Conservation (phyloP, 1,140 invertebrate species). For the Aleiodes sp. region DNA sequence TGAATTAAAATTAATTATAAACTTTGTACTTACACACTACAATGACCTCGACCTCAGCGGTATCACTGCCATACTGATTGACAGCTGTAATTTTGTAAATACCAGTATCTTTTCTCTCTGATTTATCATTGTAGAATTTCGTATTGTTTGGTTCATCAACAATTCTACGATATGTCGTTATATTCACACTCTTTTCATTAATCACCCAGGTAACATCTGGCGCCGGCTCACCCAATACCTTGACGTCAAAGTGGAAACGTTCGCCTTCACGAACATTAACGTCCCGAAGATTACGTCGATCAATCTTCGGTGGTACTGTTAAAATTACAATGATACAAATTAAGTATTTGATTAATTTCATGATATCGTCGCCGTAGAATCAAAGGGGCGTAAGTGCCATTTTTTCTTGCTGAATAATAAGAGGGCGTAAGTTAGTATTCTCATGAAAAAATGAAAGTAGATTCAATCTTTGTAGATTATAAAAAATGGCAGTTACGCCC, state of each 20-base stretch:
- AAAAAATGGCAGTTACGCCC: no score
- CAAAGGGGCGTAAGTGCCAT: no score
- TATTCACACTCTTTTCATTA: constrained; percentile 70
- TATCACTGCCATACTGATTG: constrained; percentile 89
- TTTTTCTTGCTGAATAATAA: no score
- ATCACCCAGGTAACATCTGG: constrained; percentile 80
- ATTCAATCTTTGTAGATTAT: no score
- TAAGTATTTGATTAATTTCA: no score
- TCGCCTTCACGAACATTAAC: constrained; percentile 85
- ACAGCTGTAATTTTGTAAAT: constrained; percentile 85
- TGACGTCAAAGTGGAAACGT: constrained; percentile 84
- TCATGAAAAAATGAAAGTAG: no score
- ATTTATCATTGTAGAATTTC: constrained; percentile 84
- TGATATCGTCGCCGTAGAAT: no score
- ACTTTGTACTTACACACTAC: constrained; percentile 79
- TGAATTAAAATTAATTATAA: neutral
- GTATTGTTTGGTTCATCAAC: constrained; percentile 89
- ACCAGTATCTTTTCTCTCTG: constrained; percentile 85
- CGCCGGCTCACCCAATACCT: constrained; percentile 84
- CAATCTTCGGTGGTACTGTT: constrained; percentile 92
- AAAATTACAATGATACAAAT: constrained; percentile 33
- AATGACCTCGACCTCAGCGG: constrained; percentile 89
- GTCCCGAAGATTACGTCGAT: constrained; percentile 80
- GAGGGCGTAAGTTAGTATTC: no score
- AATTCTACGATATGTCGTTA: constrained; percentile 71